Conservation (phyloP, 2,113 vertebrate genomes). For the Lepus americanus region DNA sequence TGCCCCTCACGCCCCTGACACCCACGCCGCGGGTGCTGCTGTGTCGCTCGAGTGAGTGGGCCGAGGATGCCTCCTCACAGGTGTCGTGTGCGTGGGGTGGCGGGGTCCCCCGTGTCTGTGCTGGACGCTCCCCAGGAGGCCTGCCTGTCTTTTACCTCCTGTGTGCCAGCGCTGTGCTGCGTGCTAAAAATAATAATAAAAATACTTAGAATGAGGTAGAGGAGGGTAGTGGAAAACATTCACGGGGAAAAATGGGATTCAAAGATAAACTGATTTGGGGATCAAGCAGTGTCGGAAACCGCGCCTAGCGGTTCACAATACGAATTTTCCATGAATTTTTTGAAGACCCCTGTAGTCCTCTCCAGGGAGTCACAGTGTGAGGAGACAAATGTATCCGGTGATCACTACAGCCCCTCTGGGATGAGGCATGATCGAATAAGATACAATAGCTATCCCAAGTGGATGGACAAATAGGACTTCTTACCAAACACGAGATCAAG, state of each 20-base stretch:
- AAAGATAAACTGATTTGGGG: too few relatives aligned
- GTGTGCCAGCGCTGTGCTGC: not conserved
- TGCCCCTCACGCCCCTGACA: constrained; percentile 89
- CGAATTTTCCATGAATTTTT: too few relatives aligned
- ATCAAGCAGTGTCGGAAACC: too few relatives aligned
- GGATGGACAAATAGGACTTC: not conserved
- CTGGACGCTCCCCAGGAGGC: not conserved
- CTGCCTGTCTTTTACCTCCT: fast-evolving
- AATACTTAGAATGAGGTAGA: not conserved
- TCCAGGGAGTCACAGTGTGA: not conserved
- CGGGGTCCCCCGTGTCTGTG: not conserved
- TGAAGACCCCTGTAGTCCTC: not conserved
- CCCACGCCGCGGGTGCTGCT: constrained; percentile 89
- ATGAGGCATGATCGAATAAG: not conserved
- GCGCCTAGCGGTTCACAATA: too few relatives aligned
- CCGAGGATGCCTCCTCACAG: too few relatives aligned
- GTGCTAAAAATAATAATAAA: not conserved
- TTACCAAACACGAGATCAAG: not conserved
- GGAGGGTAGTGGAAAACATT: too few relatives aligned
- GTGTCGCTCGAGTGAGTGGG: constrained; percentile 90
- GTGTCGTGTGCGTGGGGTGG: not conserved
- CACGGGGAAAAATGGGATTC: too few relatives aligned
- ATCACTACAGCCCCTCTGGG: not conserved
- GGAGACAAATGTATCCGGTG: not conserved
- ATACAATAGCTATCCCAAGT: not conserved